Conservation (phyloP, 2,113 vertebrate species). For the Etheostoma spectabile region DNA sequence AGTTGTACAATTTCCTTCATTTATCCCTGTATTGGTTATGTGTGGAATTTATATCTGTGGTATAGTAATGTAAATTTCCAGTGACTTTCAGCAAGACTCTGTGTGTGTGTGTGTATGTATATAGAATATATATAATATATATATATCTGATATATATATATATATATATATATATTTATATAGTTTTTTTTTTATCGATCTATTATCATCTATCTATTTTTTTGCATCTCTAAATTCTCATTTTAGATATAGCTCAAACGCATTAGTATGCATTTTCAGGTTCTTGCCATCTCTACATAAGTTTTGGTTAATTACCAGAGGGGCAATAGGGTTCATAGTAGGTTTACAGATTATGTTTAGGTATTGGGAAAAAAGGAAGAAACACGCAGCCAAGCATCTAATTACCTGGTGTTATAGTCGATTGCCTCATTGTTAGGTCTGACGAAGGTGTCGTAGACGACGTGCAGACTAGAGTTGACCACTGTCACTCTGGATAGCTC, state of each 20-base stretch:
- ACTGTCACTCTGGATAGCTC: conserved; percentile 86
- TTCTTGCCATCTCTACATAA: neutral
- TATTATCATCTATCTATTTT: too few species aligned
- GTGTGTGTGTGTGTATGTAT: too few species aligned
- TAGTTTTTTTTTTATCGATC: too few species aligned
- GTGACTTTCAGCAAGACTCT: neutral
- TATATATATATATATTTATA: neutral
- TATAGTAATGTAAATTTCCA: neutral
- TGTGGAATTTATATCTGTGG: neutral
- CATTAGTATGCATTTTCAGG: neutral
- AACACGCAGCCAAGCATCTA: neutral
- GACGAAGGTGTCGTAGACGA: conserved; percentile 86
- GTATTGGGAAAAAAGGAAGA: too few species aligned
- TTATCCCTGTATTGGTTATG: neutral
- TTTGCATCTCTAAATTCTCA: neutral
- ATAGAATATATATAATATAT: too few species aligned
- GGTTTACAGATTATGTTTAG: neutral
- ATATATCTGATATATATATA: too few species aligned
- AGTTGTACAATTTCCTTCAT: neutral
- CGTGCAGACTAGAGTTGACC: conserved; percentile 82
- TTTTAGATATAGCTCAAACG: neutral
- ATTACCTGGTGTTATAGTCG: conserved; percentile 88
- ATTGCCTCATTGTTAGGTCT: conserved; percentile 85
- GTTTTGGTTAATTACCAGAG: neutral
- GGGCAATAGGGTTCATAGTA: neutral